A percentile compares a stretch with the other conserved stretches of the same genome.
Evolutionary conservation across 2,888 invertebrate species (phyloP).

Genomic region (Zonitis immaculata): DNA sequence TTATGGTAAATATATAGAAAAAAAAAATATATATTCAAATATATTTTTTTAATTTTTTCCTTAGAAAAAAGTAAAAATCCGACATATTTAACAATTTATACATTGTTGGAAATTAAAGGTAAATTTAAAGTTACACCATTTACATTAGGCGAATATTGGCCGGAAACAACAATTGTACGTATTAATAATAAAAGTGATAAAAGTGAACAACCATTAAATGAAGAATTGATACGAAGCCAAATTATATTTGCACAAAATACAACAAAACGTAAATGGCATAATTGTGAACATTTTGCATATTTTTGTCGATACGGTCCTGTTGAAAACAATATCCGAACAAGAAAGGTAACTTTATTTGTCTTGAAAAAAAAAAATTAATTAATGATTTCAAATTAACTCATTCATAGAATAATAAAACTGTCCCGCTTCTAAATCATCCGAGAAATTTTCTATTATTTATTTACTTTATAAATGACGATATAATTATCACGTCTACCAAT

Average conservation of each 20-base stretch:
- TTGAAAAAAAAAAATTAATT: too few relatives aligned
- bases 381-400: too few relatives aligned
- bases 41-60: too few relatives aligned
- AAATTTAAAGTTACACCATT: conserved; percentile 56
- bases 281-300: conserved; percentile 63
- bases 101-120: conserved; percentile 55
- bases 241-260: conserved; percentile 55
- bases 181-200: conserved; percentile 72
- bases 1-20: conserved; percentile 55
- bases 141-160: conserved; percentile 65
- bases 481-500: neutral
- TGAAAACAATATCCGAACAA: conserved; percentile 49
- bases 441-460: too few relatives aligned
- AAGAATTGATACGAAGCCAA: conserved; percentile 65
- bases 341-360: too few relatives aligned
- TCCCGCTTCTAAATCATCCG: too few relatives aligned
- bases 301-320: conserved; percentile 64
- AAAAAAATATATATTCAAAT: neutral
- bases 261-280: conserved; percentile 61
- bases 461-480: too few relatives aligned
- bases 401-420: too few relatives aligned
- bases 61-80: conserved; percentile 71
- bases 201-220: conserved; percentile 61
- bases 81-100: conserved; percentile 65
- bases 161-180: conserved; percentile 61